A percentile compares a stretch with the other conserved stretches of the same genome.
Conservation (phyloP, 2,797 vertebrate genomes). For the Podarcis siculus region DNA sequence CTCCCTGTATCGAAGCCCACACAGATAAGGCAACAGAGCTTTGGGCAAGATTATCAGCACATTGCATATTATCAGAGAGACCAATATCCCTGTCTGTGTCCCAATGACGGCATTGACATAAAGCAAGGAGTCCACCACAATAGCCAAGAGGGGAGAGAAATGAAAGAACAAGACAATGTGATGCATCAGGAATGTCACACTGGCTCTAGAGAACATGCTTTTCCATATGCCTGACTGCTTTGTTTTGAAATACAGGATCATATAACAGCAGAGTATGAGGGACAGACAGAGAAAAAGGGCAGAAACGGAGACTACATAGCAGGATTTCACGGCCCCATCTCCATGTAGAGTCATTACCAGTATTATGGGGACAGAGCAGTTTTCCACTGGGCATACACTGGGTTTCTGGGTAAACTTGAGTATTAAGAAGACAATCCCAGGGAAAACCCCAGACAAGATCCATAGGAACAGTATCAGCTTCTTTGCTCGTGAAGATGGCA, state of each 20-base stretch:
- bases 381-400: slow-evolving; percentile 67
- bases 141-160: slow-evolving; percentile 78
- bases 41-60: slow-evolving; percentile 81
- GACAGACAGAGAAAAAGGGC: slow-evolving; percentile 77
- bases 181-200: slow-evolving; percentile 83
- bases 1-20: slow-evolving; percentile 82
- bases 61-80: slow-evolving; percentile 80
- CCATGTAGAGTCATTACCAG: slow-evolving; percentile 74
- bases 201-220: slow-evolving; percentile 77
- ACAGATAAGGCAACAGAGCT: slow-evolving; percentile 81
- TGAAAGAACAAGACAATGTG: slow-evolving; percentile 82
- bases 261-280: slow-evolving; percentile 77
- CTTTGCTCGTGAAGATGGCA: slow-evolving; percentile 76
- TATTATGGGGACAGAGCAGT: slow-evolving; percentile 77
- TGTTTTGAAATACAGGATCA: slow-evolving; percentile 78
- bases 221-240: slow-evolving; percentile 74
- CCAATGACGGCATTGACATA: slow-evolving; percentile 58
- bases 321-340: slow-evolving; percentile 71
- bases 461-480: slow-evolving; percentile 73
- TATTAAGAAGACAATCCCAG: slow-evolving; percentile 73
- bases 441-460: slow-evolving; percentile 70
- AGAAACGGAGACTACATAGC: slow-evolving; percentile 75
- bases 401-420: slow-evolving; percentile 70
- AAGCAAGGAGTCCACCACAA: slow-evolving; percentile 77
- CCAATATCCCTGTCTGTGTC: slow-evolving; percentile 73